These are phyloP conservation scores for Tonatia bakeri DNA, from an alignment of 2,113 vertebrate species.

Conservation along the genomic window DNA sequence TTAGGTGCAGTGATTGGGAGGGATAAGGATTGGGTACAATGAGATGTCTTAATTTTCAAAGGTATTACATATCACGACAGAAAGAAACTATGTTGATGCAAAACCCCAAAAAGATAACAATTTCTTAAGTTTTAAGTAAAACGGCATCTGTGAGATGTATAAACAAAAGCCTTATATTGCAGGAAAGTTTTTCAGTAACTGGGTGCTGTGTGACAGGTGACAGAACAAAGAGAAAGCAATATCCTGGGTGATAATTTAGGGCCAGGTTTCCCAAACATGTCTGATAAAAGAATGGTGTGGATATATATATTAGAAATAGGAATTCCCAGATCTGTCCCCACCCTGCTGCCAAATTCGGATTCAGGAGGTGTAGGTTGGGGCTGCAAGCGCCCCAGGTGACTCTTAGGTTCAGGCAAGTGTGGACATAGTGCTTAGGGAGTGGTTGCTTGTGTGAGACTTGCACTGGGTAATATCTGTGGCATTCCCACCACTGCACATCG, in stretches of 20 bases:
- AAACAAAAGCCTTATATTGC: neutral
- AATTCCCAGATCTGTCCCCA: neutral
- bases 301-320: neutral
- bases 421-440: neutral
- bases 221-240: neutral
- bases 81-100: neutral
- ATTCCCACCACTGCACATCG: neutral
- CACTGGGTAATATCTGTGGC: neutral
- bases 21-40: neutral
- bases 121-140: slow-evolving; percentile 5
- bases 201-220: neutral
- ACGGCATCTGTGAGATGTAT: neutral
- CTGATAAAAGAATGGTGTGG: neutral
- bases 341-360: neutral
- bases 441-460: neutral
- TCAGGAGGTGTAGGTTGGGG: neutral
- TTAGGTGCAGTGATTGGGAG: neutral
- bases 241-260: neutral
- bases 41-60: neutral
- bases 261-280: neutral
- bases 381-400: neutral
- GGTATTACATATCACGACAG: neutral
- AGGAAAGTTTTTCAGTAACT: neutral
- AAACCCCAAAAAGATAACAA: neutral
- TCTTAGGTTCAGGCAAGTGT: neutral